Evolutionary conservation across 2,797 vertebrate species (phyloP), one percentile per base, ranked within the genome.

Genomic region (Oreonectes daqikongensis): DNA sequence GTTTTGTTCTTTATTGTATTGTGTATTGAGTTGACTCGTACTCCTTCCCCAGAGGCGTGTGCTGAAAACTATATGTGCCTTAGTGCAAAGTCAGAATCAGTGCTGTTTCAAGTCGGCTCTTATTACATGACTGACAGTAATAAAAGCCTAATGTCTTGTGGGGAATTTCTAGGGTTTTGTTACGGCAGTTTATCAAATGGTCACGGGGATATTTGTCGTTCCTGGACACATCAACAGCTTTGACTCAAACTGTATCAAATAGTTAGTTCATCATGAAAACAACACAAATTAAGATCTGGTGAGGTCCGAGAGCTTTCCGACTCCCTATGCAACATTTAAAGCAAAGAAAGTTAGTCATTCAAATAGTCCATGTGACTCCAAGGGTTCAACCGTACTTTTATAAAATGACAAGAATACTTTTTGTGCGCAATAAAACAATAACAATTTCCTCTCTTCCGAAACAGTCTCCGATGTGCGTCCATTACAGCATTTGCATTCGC

Each of bases 1-100:
- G 66, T 53, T 74, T 67, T 68, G 24, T 42, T 64, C 57, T 79
- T 46, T 78, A 55, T 77, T 77, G 74, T 72, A 44, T 64, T 75
- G 61, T 59, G 50, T 72, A 68, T 61, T n/a, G 72, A 57, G 53
- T 75, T 64, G 69, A 57, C 53, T 91, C 86, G 82, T 35, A 18
- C 88, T 87, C 78, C 79, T 66, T 92, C 90, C 85, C 87, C 0
- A 14, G 89, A 87, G 90, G 63, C n/a, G 82, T 86, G 88, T 78
- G 87, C 86, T 87, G 84, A 87, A 86, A 84, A 87, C 86, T 87
- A 87, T 87, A 83, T 89, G 85, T 87, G 83, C 88, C 38, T 86
- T 87, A 88, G 85, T 86, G 87, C 85, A 87, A 87, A 88, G 89
- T 79, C 84, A 79, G 81, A 69, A 82, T 87, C 87, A 85, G 85